Evolutionary conservation across 2,888 invertebrate species (phyloP), one percentile per base, ranked within the genome.

Genomic region (Lycia hirtaria): DNA sequence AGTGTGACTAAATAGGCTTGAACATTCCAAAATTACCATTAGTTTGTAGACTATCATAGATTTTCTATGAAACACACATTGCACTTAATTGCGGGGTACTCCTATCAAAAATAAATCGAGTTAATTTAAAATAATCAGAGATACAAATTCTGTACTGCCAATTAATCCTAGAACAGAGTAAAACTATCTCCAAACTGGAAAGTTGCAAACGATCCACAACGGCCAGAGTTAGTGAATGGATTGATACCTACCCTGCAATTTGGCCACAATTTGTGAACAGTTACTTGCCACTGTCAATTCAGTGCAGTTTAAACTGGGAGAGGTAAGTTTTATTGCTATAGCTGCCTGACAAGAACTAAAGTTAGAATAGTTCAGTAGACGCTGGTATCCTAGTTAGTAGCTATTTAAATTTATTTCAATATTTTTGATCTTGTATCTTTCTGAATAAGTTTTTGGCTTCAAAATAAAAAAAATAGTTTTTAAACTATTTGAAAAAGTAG

Each of bases 211-310:
- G 65, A 40, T 48, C 56, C 60, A 74, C 62, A 75, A 69, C 71
- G 72, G 75, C 74, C 69, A 71, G 69, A 71, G 74, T 71, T 71
- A 73, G 68, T 71, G 79, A 76, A 78, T 67, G 71, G 80, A 84
- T 83, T 84, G 84, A 83, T 78, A 75, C 73, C 73, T 68, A 77
- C 75, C 78, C 79, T 78, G 81, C 83, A 84, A 84, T 84, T 83
- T 76, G 64, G 69, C 76, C 74, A 71, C 81, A 78, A 77, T 78
- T 74, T 70, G 60, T 72, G 66, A 66, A 56, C 65, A 65, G 67
- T 64, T 72, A 77, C 75, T 79, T 72, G 66, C 71, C 38, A 26
- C 26, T 10, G 26, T 28, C 75, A 37, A 37, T 50, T 44, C 73
- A 17, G 30, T 43, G 19, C 19, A 35, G 38, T 50, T 50, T 30